Base-by-base conservation (phyloP, 2,888 invertebrate species). In the Lycaena phlaeas region DNA sequence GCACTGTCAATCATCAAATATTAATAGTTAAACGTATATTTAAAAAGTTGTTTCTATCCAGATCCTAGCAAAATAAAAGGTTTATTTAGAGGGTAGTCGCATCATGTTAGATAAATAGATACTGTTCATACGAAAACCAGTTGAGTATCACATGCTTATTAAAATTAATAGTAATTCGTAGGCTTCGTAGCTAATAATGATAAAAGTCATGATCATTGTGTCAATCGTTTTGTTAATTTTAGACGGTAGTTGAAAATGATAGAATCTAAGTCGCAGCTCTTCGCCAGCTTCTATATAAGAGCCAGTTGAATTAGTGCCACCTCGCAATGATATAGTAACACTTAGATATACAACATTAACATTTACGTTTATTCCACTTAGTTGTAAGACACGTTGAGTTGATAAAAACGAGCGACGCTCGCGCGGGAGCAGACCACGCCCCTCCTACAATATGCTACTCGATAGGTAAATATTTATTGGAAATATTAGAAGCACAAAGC, bases 281-380 rank as follows among this genome's bases (percentile, higher is more conserved):
- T 37, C 42, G 29, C 38, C 42, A 40, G 42, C 44, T 45, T 42
- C 25, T 22, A 14, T 25, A 38, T 62, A 62, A 57, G 57, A 64
- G 64, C 64, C 67, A 56, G 61, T 64, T 58, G 61, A 67, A 68
- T 61, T 68, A 68, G 70, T 61, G 64, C 70, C 71, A 79, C 79
- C 79, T 79, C 79, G 79, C 79, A 78, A 64, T 68, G 64, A 60
- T 60, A 53, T 71, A 70, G 63, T 69, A 70, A 65, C 68, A 65
- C 66, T 58, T 71, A 70, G 64, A 51, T 52, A 58, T 59, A 61
- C 55, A 52, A 52, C 56, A n/a, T n/a, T n/a, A 57, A 54, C 53
- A 40, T 43, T 44, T 47, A 52, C 44, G 67, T 38, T 74, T 74
- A 81, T 81, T 81, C 81, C 81, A 79, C 60, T 56, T 77, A 79